A percentile compares a stretch with the other conserved stretches of the same genome.
phyloP scores from a whole-genome alignment of 2,888 invertebrate genomes.

The Apocheima hispidaria region DNA sequence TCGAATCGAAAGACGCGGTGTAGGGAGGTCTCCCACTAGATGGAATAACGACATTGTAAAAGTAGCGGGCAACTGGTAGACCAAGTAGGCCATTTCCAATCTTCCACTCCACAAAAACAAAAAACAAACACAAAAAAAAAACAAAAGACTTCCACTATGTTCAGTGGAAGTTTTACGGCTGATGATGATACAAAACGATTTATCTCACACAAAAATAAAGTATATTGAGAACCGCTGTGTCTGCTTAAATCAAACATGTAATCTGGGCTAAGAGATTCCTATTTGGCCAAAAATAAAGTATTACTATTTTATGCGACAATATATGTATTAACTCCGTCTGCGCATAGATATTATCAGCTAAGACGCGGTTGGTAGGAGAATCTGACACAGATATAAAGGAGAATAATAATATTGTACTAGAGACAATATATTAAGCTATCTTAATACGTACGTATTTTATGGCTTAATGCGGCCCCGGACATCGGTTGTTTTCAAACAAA shows the following conservation, averaged over 20 bases:
- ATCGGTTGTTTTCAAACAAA: not conserved
- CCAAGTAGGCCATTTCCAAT: too few species aligned
- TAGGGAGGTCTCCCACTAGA: too few species aligned
- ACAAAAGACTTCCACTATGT: too few species aligned
- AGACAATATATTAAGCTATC: constrained; percentile 54
- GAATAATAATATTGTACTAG: constrained; percentile 39
- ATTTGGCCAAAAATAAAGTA: constrained; percentile 25
- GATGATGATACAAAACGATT: not conserved
- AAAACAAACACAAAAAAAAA: too few species aligned
- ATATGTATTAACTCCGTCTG: constrained; percentile 29
- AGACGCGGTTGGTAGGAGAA: constrained; percentile 23
- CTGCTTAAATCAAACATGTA: constrained; percentile 12
- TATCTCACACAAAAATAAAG: not conserved
- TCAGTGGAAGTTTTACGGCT: too few species aligned
- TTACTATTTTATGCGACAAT: constrained; percentile 21
- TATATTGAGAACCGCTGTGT: constrained; percentile 11
- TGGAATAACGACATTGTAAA: too few species aligned
- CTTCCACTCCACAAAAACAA: too few species aligned
- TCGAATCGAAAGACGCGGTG: too few species aligned
- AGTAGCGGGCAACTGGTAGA: too few species aligned
- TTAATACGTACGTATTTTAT: constrained; percentile 53
- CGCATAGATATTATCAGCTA: constrained; percentile 37
- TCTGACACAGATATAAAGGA: constrained; percentile 33
- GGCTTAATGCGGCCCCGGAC: too few species aligned
- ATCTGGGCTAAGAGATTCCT: constrained; percentile 25